These are phyloP conservation scores for Paracanthobrama guichenoti DNA, from an alignment of 2,113 vertebrate genomes.

Conservation along the genomic window DNA sequence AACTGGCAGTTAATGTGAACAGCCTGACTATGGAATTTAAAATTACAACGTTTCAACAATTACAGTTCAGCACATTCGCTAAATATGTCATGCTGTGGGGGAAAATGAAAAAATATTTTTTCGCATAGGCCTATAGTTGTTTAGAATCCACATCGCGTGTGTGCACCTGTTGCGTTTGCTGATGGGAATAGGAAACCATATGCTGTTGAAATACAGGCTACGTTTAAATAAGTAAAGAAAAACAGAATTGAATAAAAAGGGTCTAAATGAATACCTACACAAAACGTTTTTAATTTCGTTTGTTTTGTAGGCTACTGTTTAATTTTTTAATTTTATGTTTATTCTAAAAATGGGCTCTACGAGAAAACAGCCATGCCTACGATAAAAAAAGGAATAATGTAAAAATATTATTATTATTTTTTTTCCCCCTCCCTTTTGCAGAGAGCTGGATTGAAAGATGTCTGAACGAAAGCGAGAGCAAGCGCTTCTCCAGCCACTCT, in stretches of 20 bases:
- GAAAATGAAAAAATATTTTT: not conserved
- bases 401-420: not conserved
- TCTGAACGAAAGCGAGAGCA: conserved; percentile 97
- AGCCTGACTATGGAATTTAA: not conserved
- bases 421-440: conserved; percentile 66
- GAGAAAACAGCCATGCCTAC: not conserved
- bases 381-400: not conserved
- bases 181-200: not conserved
- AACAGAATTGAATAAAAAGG: not conserved
- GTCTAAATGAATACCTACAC: not conserved
- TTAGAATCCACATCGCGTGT: not conserved
- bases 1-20: not conserved
- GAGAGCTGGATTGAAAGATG: conserved; percentile 99
- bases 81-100: not conserved
- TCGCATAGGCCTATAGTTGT: not conserved
- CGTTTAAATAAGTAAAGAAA: not conserved
- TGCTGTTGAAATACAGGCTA: too few species aligned
- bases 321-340: too few species aligned
- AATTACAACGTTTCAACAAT: not conserved
- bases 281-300: not conserved
- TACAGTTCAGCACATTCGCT: not conserved
- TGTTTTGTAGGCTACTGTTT: too few species aligned
- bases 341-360: not conserved
- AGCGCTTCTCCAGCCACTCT: conserved; percentile 93
- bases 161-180: conserved; percentile 41